phyloP scores from a whole-genome alignment of 2,113 vertebrate species.

The Thamnophis sirtalis region DNA sequence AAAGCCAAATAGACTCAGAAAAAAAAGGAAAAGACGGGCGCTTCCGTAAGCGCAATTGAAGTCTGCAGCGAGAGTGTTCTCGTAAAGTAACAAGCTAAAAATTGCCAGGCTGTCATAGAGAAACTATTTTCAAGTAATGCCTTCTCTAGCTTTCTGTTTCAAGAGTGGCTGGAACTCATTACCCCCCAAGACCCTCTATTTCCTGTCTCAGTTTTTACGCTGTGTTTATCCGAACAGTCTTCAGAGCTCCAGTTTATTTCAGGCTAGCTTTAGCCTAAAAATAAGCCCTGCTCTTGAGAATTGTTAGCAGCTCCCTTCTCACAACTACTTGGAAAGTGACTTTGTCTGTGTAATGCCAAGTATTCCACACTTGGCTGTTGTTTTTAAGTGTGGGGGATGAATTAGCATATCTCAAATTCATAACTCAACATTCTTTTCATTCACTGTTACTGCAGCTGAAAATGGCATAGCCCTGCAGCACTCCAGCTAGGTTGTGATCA shows the following conservation, averaged over 20 bases:
- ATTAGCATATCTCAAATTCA: conserved; percentile 36
- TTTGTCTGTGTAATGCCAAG: conserved; percentile 25
- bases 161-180: conserved; percentile 80
- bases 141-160: conserved; percentile 69
- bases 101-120: conserved; percentile 75
- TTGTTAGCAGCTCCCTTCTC: conserved; percentile 57
- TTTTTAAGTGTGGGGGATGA: conserved; percentile 36
- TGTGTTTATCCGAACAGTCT: conserved; percentile 63
- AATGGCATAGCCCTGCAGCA: conserved; percentile 17
- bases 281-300: conserved; percentile 65
- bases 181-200: conserved; percentile 72
- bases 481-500: conserved; percentile 35
- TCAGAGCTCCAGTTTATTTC: conserved; percentile 72
- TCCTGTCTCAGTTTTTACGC: conserved; percentile 72
- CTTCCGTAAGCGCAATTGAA: conserved; percentile 49
- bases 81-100: conserved; percentile 66
- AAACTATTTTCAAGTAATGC: conserved; percentile 73
- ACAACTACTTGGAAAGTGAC: conserved; percentile 39
- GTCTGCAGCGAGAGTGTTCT: conserved; percentile 54
- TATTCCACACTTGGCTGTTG: conserved; percentile 27
- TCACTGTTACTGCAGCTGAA: conserved; percentile 24
- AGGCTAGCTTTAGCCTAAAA: conserved; percentile 72
- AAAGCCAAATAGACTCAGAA: conserved; percentile 69
- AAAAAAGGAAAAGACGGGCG: conserved; percentile 33
- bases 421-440: conserved; percentile 27